phyloP scores from a whole-genome alignment of 2,888 invertebrate species.

The Tuta absoluta region DNA sequence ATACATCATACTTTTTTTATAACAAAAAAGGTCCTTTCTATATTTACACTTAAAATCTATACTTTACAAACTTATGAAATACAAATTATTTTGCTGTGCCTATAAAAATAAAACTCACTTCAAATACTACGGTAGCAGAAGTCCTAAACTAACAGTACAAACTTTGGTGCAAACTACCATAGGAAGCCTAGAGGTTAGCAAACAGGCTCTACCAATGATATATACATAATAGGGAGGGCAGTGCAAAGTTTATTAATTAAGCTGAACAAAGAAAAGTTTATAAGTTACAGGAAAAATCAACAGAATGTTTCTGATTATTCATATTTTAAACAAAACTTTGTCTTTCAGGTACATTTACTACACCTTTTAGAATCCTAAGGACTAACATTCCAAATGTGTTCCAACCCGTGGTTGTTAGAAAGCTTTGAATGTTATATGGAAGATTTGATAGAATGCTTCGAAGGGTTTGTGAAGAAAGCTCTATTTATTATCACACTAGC shows the following conservation, averaged over 20 bases:
- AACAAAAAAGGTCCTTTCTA: too few relatives aligned
- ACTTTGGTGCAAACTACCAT: too few relatives aligned
- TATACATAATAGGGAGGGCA: too few relatives aligned
- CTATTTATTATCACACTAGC: slow-evolving; percentile 40
- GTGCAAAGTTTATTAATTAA: too few relatives aligned
- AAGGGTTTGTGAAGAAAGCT: slow-evolving; percentile 59
- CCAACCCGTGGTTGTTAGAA: slow-evolving; percentile 41
- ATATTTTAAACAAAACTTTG: slow-evolving; percentile 15
- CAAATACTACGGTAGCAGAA: background rate
- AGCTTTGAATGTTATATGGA: slow-evolving; percentile 57
- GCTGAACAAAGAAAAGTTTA: too few relatives aligned
- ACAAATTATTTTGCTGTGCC: background rate
- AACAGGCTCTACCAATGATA: too few relatives aligned
- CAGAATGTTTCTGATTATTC: background rate
- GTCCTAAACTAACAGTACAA: background rate
- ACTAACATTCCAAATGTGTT: slow-evolving; percentile 50
- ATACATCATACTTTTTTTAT: too few relatives aligned
- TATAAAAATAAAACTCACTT: background rate
- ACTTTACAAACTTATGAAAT: too few relatives aligned
- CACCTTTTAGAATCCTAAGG: slow-evolving; percentile 49
- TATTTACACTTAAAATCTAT: too few relatives aligned
- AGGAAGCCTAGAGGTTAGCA: too few relatives aligned
- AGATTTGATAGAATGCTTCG: slow-evolving; percentile 54
- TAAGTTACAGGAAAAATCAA: background rate
- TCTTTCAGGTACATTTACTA: slow-evolving; percentile 69